Evolutionary conservation across 2,113 vertebrate species (phyloP).

Genomic region (Chaenogobius annularis): DNA sequence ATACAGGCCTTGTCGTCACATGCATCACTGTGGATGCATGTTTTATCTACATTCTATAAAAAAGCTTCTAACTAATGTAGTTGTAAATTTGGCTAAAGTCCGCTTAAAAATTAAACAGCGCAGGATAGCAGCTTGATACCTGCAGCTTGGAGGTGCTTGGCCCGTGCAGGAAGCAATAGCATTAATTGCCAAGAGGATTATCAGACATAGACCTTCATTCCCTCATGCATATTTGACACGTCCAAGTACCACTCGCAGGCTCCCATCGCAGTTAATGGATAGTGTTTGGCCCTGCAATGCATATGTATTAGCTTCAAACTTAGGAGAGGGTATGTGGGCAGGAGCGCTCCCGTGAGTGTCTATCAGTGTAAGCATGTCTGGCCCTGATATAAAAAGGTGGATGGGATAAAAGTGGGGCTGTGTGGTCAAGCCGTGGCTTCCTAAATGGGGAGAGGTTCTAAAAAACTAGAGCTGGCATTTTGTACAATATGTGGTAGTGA

Average conservation of each 20-base stretch:
- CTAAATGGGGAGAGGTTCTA: conserved; percentile 43
- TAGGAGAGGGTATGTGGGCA: conserved; percentile 28
- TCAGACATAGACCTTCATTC: conserved; percentile 48
- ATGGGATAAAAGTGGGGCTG: conserved; percentile 14
- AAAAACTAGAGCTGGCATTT: conserved; percentile 35
- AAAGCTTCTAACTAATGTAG: conserved; percentile 39
- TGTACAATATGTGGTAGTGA: conserved; percentile 28
- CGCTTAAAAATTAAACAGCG: conserved; percentile 46
- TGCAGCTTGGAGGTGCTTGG: conserved; percentile 36
- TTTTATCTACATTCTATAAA: conserved; percentile 33
- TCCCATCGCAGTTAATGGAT: conserved; percentile 50
- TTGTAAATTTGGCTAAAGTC: conserved; percentile 42
- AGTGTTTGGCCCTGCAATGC: conserved; percentile 39
- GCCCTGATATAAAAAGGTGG: conserved; percentile 34
- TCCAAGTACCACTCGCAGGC: conserved; percentile 2
- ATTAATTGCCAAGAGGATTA: conserved; percentile 61
- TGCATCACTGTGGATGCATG: conserved; percentile 35
- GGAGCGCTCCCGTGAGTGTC: conserved; percentile 4
- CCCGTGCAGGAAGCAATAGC: conserved; percentile 40
- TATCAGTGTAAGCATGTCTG: conserved; percentile 20
- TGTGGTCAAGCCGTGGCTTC: conserved; percentile 26
- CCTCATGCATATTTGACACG: conserved; percentile 67
- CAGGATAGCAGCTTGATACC: conserved; percentile 27
- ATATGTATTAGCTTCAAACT: conserved; percentile 53
- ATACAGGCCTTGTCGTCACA: background rate